phyloP scores from a whole-genome alignment of 1,140 invertebrate genomes.

The Bilobella aurantiaca region DNA sequence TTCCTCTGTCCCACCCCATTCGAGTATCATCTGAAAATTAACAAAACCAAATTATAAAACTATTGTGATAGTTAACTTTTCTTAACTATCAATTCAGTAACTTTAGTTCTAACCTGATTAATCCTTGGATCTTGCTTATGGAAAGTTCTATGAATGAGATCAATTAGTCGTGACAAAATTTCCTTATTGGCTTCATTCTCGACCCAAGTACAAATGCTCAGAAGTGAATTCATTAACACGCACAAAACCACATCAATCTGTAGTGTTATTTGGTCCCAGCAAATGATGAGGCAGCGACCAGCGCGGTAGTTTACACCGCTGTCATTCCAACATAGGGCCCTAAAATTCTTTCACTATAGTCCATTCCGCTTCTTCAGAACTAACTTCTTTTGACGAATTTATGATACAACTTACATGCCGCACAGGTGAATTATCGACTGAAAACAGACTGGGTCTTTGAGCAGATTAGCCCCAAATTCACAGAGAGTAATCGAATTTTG shows the following conservation, averaged over 20 bases:
- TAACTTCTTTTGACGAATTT: slow-evolving; percentile 4
- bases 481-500: too few species aligned
- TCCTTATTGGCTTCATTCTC: slow-evolving; percentile 15
- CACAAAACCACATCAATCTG: background rate
- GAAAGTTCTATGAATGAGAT: slow-evolving; percentile 8
- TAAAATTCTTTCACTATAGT: background rate
- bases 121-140: slow-evolving; percentile 14
- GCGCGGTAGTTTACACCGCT: slow-evolving; percentile 7
- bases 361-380: background rate
- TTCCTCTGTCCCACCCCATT: slow-evolving; percentile 14
- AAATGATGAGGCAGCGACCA: slow-evolving; percentile 2
- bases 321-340: slow-evolving; percentile 18
- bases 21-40: slow-evolving; percentile 6
- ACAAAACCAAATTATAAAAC: background rate
- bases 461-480: background rate
- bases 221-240: background rate
- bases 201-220: slow-evolving; percentile 6
- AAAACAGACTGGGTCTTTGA: background rate
- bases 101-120: slow-evolving; percentile 11
- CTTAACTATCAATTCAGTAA: background rate
- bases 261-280: background rate
- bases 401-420: background rate
- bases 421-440: background rate
- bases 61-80: background rate
- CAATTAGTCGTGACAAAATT: slow-evolving; percentile 2